A percentile compares a stretch with the other conserved stretches of the same genome.
Conservation (phyloP, 1,140 invertebrate species). For the Drosophila quadrilineata region DNA sequence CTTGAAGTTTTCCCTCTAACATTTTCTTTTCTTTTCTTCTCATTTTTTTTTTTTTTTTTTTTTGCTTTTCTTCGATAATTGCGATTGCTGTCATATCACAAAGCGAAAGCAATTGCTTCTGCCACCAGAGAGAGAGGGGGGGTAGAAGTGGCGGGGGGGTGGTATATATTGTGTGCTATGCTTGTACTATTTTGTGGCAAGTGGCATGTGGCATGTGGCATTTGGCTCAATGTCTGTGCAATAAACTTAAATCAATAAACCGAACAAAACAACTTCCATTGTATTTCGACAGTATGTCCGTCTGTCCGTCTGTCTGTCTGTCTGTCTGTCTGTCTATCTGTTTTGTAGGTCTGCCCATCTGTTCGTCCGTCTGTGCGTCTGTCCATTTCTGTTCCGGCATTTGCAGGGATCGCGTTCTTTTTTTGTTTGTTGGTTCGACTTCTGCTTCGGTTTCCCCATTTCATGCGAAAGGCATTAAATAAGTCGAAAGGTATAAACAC, state of each 20-base stretch:
- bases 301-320: neutral
- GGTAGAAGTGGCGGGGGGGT: too few relatives aligned
- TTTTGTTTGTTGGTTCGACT: slow-evolving; percentile 5
- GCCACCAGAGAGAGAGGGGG: too few relatives aligned
- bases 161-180: too few relatives aligned
- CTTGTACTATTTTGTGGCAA: neutral
- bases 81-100: slow-evolving; percentile 21
- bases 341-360: slow-evolving; percentile 9
- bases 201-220: slow-evolving; percentile 13
- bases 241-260: slow-evolving; percentile 73
- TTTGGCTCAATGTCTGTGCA: slow-evolving; percentile 36
- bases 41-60: too few relatives aligned
- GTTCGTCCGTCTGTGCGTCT: neutral
- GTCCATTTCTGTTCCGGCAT: slow-evolving; percentile 1
- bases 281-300: slow-evolving; percentile 26
- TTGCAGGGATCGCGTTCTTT: neutral
- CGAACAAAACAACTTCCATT: slow-evolving; percentile 61
- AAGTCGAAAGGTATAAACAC: slow-evolving; percentile 75
- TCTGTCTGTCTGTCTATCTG: neutral
- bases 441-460: slow-evolving; percentile 57
- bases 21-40: too few relatives aligned
- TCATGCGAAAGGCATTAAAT: slow-evolving; percentile 72
- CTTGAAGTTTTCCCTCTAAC: too few relatives aligned
- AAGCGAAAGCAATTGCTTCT: slow-evolving; percentile 15
- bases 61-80: too few relatives aligned